Base-by-base conservation (phyloP, 1,140 invertebrate species). In the Dreissena polymorpha region DNA sequence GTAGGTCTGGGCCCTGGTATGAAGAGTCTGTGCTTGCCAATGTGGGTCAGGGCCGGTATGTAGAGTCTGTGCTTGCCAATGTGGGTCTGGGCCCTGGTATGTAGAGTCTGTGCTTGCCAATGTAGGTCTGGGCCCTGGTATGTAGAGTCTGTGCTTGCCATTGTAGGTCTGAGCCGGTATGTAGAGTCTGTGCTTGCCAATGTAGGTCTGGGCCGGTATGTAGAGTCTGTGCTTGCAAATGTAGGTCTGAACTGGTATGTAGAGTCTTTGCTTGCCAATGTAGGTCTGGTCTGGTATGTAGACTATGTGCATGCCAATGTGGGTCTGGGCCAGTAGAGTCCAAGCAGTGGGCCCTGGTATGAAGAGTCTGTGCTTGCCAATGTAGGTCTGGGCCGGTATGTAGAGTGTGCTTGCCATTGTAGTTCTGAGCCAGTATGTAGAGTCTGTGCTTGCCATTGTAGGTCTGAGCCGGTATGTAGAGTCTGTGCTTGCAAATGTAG, bases 331-430 rank as follows among this genome's bases (percentile, higher is more conserved):
- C n/a, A n/a, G n/a, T n/a, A n/a, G 90, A 91, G 25, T 86, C 87
- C 0, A 88, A 92, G 69, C 87, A 85, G 78, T 85, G 87, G 50
- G 90, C 89, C 13, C 74, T 86, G 83, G 89, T 90, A 71, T 68
- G 78, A 60, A 51, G 12, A n/a, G 57, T 39, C 39, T 23, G 18
- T 2, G 16, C 23, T 69, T 2, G n/a, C 23, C 39, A 29, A 69
- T 23, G 1, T 69, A 27, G 23, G 39, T 27, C 67, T 21, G 87
- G 50, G 90, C 89, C 13, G 83, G 89, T 90, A 71, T 68, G 78
- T 68, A 51, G 12, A n/a, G 57, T 39, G 18, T 2, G 16, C 23
- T 69, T 2, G n/a, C 23, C 39, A 29, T 7, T 23, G 1, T 69
- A 27, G 23, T 5, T 27, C 67, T 21, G n/a, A n/a, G n/a, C n/a